Conservation (phyloP, 1,140 invertebrate genomes). For the Cataglyphis hispanica region DNA sequence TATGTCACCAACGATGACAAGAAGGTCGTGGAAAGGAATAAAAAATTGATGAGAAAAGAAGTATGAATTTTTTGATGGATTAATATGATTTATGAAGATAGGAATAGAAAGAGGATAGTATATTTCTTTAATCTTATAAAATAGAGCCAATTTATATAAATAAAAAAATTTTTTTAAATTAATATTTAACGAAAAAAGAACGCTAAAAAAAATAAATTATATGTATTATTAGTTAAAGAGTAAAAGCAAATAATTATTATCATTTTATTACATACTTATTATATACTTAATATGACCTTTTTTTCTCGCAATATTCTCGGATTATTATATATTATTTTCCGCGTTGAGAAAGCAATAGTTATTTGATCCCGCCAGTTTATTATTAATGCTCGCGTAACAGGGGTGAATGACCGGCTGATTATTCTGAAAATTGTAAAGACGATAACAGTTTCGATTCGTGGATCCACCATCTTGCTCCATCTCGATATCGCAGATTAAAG, state of each 20-base stretch:
- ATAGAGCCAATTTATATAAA: background rate
- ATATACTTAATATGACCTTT: background rate
- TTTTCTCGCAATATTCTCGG: background rate
- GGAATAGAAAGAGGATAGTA: no score
- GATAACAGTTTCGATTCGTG: constrained; percentile 30
- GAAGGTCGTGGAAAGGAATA: constrained; percentile 3
- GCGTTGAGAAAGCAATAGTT: constrained; percentile 18
- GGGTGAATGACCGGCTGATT: constrained; percentile 26
- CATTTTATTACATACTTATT: background rate
- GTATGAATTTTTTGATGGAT: constrained; percentile 41
- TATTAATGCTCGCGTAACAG: background rate
- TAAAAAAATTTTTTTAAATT: background rate
- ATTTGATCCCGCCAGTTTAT: constrained; percentile 25
- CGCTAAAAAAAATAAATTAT: background rate
- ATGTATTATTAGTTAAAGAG: background rate
- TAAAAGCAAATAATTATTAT: constrained; percentile 5
- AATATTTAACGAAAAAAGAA: background rate
- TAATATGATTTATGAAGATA: constrained; percentile 35
- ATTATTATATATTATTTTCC: constrained; percentile 30
- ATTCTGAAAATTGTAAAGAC: constrained; percentile 11
- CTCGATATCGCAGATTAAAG: constrained; percentile 65
- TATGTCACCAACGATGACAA: constrained; percentile 5
- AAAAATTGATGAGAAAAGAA: constrained; percentile 31
- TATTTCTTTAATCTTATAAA: background rate
- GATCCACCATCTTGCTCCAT: constrained; percentile 41